Percentiles rank a stretch among this genome's conserved stretches.
phyloP scores from a whole-genome alignment of 2,888 invertebrate species.

The Trissoscelio sp. region DNA sequence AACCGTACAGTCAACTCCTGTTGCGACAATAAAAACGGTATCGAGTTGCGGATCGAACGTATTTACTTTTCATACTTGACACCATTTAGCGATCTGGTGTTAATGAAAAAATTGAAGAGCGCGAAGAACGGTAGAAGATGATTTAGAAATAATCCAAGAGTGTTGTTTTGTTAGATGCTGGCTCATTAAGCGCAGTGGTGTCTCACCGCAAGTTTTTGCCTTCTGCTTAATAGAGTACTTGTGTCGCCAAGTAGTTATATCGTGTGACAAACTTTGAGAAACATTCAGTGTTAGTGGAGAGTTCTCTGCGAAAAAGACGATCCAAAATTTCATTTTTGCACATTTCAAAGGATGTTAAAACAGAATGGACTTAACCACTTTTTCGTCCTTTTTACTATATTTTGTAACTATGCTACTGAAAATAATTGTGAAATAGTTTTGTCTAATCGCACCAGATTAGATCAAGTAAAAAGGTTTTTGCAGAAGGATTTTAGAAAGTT shows the following conservation, averaged over 20 bases:
- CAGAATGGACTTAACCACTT: no score
- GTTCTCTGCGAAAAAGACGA: conserved; percentile 73
- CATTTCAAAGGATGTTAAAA: no score
- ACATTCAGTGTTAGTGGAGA: conserved; percentile 74
- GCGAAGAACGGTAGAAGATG: conserved; percentile 15
- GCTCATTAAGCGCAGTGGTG: conserved; percentile 61
- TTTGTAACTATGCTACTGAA: no score
- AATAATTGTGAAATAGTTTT: conserved; percentile 10
- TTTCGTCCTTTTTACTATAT: no score
- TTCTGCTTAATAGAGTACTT: conserved; percentile 29
- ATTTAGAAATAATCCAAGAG: conserved; percentile 40
- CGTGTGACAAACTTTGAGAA: conserved; percentile 71
- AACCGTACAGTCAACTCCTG: neutral
- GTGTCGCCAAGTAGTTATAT: conserved; percentile 67
- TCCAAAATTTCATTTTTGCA: no score
- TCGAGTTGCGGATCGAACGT: conserved; percentile 32
- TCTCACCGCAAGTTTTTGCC: conserved; percentile 46
- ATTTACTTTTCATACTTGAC: conserved; percentile 48
- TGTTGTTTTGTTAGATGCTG: conserved; percentile 45
- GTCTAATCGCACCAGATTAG: conserved; percentile 71
- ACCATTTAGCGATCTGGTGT: conserved; percentile 28
- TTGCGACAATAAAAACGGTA: conserved; percentile 39
- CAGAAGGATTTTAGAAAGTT: conserved; percentile 89
- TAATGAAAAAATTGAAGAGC: conserved; percentile 41
- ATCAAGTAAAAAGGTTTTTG: conserved; percentile 87